A percentile compares a stretch with the other conserved stretches of the same genome.
These are phyloP conservation scores for Phoeniculus purpureus DNA, from an alignment of 2,797 vertebrate genomes.

Conservation along the genomic window DNA sequence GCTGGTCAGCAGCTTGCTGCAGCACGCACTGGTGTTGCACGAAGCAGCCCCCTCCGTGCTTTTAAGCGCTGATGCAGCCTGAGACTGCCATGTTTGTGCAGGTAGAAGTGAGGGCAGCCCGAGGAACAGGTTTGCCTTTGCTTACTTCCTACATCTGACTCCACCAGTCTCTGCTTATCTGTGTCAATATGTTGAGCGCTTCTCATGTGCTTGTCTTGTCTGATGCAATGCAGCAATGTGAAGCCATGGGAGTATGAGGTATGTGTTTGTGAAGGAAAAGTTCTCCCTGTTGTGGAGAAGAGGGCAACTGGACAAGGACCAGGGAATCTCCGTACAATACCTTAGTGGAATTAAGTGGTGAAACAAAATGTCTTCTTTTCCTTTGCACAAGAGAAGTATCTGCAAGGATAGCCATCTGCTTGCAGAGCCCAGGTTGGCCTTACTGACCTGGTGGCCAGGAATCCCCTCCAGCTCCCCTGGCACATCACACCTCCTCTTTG, in stretches of 20 bases:
- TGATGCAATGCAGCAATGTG: background rate
- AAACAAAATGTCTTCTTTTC: background rate
- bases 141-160: background rate
- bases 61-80: background rate
- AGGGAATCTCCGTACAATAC: background rate
- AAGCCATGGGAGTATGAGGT: background rate
- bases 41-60: background rate
- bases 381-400: background rate
- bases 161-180: background rate
- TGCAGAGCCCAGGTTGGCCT: background rate
- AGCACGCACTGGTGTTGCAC: rapidly evolving
- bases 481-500: background rate
- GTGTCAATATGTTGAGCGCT: background rate
- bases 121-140: slow-evolving; percentile 24
- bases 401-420: background rate
- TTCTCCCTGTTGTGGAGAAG: background rate
- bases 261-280: background rate
- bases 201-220: background rate
- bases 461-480: background rate
- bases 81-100: background rate
- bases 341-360: background rate
- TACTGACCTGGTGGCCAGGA: background rate
- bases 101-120: background rate
- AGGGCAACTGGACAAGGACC: background rate
- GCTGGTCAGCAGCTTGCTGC: background rate